These are phyloP conservation scores for Aphelinus certus DNA, from an alignment of 1,140 invertebrate species.

Conservation along the genomic window DNA sequence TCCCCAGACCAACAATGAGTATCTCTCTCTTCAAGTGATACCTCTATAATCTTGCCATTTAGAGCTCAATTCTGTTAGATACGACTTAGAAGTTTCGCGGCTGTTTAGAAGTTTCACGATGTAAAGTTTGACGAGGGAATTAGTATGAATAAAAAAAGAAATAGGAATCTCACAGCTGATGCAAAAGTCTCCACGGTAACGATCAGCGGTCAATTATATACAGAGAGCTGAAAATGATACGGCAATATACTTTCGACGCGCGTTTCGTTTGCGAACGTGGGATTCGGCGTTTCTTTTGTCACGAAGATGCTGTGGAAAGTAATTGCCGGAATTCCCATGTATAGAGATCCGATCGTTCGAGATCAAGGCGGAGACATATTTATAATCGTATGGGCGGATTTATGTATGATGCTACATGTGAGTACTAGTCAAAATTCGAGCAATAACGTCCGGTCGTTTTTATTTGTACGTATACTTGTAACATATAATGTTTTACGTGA, in stretches of 20 bases:
- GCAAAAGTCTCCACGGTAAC: constrained; percentile 5
- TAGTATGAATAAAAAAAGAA: background rate
- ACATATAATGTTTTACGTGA: constrained; percentile 40
- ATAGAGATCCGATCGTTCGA: too few relatives aligned
- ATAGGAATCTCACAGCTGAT: constrained; percentile 37
- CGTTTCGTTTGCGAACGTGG: constrained; percentile 16
- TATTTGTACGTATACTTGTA: constrained; percentile 35
- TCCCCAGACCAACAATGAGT: background rate
- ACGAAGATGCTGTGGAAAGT: background rate
- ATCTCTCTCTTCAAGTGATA: background rate
- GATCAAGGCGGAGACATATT: too few relatives aligned
- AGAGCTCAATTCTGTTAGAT: constrained; percentile 24
- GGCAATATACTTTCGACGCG: constrained; percentile 49
- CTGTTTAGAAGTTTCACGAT: background rate
- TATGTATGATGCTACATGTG: constrained; percentile 40
- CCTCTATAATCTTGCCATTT: constrained; percentile 51
- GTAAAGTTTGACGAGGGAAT: background rate
- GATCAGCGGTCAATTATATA: constrained; percentile 58
- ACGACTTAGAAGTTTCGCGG: constrained; percentile 35
- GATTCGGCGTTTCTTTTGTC: constrained; percentile 13
- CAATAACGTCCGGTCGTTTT: constrained; percentile 35
- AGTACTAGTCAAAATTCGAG: constrained; percentile 64
- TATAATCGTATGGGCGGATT: too few relatives aligned
- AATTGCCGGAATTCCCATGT: too few relatives aligned
- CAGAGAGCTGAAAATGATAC: constrained; percentile 43